Evolutionary conservation across 2,113 vertebrate species (phyloP), one percentile per base, ranked within the genome.

Genomic region (Phylloscopus whistleri): DNA sequence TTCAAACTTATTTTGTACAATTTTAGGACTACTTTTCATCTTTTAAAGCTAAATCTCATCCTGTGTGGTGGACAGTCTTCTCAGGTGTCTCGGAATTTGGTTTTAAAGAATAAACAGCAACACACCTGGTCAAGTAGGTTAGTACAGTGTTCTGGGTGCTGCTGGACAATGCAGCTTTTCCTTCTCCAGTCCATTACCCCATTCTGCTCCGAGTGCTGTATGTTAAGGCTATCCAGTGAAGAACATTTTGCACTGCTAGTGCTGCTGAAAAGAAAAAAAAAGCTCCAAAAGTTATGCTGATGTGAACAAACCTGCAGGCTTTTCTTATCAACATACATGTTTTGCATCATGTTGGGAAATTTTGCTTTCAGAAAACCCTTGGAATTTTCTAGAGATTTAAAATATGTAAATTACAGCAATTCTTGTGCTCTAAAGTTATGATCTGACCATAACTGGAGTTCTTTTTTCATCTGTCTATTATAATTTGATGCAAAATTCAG

Each of bases 131-230:
- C 97, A 63, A 96, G 94, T n/a, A 97, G 87, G 55, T 92, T 94
- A 84, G 87, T 93, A 89, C 97, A 98, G 68, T 97, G 97, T 63
- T 98, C 98, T 59, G 97, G 97, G 86, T 94, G 97, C 72, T 95
- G 98, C 87, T 98, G 98, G 44, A 95, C 51, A 5, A 94, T 8
- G 43, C 97, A 98, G 97, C 93, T 94, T 81, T 98, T 98, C 90
- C 97, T 98, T 95, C 98, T 98, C 98, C 99, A 99, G 72, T 99
- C 98, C 88, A 97, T 52, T 1, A 98, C 82, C 69, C 98, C 98
- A 35, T 98, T 99, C 87, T 98, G 98, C 66, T 99, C 98, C 5
- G 97, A 92, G 59, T 97, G 98, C 52, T 96, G 97, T 64, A 97
- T 51, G 59, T 97, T 94, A 90, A 98, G 97, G 59, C 97, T 92